Evolutionary conservation across 2,797 vertebrate species (phyloP).

Genomic region (Nyctibius grandis): DNA sequence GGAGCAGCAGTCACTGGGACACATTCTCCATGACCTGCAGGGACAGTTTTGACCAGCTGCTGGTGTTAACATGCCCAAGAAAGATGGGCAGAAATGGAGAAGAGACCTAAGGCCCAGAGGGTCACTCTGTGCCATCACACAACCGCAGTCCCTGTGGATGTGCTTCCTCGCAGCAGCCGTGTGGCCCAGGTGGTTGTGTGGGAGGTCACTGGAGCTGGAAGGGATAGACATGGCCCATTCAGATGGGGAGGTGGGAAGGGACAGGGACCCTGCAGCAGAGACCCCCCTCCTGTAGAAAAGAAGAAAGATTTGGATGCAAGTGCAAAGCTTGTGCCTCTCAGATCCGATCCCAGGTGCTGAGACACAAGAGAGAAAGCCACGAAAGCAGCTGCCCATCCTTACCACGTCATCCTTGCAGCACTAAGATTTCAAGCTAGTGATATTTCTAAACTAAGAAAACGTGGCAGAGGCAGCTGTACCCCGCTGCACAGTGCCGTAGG

Average conservation of each 20-base stretch:
- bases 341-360: background rate
- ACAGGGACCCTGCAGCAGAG: background rate
- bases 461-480: background rate
- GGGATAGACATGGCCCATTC: background rate
- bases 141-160: background rate
- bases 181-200: background rate
- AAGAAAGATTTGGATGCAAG: background rate
- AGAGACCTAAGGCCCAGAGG: background rate
- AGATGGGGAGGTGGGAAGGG: background rate
- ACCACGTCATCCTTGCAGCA: background rate
- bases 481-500: too few species aligned
- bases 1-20: background rate
- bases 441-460: background rate
- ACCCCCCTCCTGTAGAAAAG: background rate
- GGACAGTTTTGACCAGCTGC: background rate
- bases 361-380: background rate
- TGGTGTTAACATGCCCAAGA: background rate
- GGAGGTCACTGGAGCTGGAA: background rate
- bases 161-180: rapidly evolving
- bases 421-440: background rate
- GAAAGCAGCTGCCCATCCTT: background rate
- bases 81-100: background rate
- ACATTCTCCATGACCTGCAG: background rate
- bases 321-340: background rate
- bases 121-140: background rate